These are phyloP conservation scores for Drosophila bunnanda DNA, from an alignment of 2,888 invertebrate genomes.

Conservation along the genomic window DNA sequence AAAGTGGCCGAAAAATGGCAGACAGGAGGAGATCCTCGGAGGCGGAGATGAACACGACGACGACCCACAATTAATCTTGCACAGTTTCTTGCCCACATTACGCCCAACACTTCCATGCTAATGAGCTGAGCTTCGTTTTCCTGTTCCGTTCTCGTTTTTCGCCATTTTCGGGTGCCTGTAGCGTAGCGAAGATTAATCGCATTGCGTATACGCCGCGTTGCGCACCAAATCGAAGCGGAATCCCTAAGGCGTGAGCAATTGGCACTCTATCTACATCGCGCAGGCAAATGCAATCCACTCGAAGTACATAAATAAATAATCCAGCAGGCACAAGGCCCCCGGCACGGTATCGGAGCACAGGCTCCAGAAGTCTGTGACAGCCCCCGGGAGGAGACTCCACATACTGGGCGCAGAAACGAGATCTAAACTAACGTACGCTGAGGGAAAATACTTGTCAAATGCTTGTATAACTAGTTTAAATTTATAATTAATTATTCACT, in stretches of 20 bases:
- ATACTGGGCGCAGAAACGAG: not conserved
- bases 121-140: constrained; percentile 30
- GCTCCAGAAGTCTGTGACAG: constrained; percentile 53
- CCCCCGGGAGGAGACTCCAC: constrained; percentile 20
- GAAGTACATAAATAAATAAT: constrained; percentile 62
- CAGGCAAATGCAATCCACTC: constrained; percentile 37
- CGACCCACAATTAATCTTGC: constrained; percentile 62
- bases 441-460: not conserved
- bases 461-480: not conserved
- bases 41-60: constrained; percentile 32
- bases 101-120: constrained; percentile 28
- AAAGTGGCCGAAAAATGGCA: constrained; percentile 39
- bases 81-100: constrained; percentile 20
- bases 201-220: constrained; percentile 56
- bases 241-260: constrained; percentile 52
- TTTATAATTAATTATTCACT: not conserved
- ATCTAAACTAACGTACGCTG: not conserved
- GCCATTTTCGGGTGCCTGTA: constrained; percentile 3
- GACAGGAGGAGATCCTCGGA: constrained; percentile 3
- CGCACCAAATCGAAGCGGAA: constrained; percentile 33
- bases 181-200: constrained; percentile 59
- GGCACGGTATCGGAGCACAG: constrained; percentile 7
- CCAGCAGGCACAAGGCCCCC: constrained; percentile 22
- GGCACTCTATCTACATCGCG: constrained; percentile 61
- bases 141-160: not conserved